Base-by-base conservation (phyloP, 2,888 invertebrate species). In the Drosophila peninsularis region DNA sequence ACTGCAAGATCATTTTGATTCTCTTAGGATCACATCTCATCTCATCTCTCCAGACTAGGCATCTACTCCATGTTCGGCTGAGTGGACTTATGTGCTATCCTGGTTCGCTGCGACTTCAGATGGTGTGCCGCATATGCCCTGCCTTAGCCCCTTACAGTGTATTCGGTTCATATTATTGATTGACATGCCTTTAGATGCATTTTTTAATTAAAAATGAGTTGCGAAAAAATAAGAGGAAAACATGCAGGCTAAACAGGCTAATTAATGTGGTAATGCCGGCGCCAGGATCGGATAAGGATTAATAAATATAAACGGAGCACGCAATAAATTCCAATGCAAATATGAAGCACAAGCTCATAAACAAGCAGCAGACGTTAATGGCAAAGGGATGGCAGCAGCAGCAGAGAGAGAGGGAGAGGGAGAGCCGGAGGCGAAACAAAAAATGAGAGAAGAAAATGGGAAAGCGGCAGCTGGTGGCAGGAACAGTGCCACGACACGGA, bases 261-360 rank as follows among this genome's bases (percentile, higher is more conserved):
- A 63, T 63, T 30, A 52, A 36, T 10, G 21, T 7, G n/a, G 19
- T 27, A 62, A 36, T 42, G n/a, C 19, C 10, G n/a, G 34, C 27
- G 13, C 49, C 13, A 14, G 17, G 19, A 13, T 11, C 13, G 13
- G 27, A 56, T 21, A 52, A 34, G 41, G 41, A 49, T 64, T 53
- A 75, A 57, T 57, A 65, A 75, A 70, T 44, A 62, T 52, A 36
- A 52, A 14, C 42, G n/a, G 30, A 36, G 67, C 47, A 44, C 27
- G 55, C 58, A 67, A 71, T 63, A 71, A 76, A 76, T 76, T 62
- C 41, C 44, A 65, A 71, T 65, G 66, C 62, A 67, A 75, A 76
- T 76, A 52, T 60, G 61, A 62, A 58, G 57, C 53, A 65, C 21
- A 75, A 70, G 69, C 47, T 63, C 73, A 68, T 72, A 77, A 77